Conservation (phyloP, 2,888 invertebrate species). For the Aleiodes leptofemur region DNA sequence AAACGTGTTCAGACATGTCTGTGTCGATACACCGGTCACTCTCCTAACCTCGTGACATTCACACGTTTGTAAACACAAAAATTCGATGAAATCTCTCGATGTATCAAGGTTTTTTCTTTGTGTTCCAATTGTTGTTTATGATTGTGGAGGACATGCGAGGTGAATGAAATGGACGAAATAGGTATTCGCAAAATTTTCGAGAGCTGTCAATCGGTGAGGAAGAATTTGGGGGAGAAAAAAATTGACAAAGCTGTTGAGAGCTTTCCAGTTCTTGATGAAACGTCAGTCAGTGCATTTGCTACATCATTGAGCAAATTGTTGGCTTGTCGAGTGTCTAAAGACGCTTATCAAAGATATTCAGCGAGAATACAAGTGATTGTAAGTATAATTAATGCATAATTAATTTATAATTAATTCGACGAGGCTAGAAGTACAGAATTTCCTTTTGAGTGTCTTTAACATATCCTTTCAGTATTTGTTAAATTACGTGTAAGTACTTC, state of each 20-base stretch:
- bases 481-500: too few relatives aligned
- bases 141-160: too few relatives aligned
- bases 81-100: neutral
- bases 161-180: conserved; percentile 60
- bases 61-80: conserved; percentile 23
- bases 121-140: too few relatives aligned
- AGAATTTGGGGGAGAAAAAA: conserved; percentile 51
- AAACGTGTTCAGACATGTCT: too few relatives aligned
- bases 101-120: neutral
- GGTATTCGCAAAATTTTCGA: conserved; percentile 61
- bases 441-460: too few relatives aligned
- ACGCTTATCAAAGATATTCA: conserved; percentile 66
- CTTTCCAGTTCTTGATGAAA: conserved; percentile 57
- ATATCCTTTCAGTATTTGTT: too few relatives aligned
- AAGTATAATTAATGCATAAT: conserved; percentile 51
- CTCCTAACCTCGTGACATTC: neutral
- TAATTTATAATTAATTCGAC: too few relatives aligned
- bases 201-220: conserved; percentile 57
- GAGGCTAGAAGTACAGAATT: too few relatives aligned
- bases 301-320: conserved; percentile 62
- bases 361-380: conserved; percentile 66
- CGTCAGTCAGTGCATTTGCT: conserved; percentile 57
- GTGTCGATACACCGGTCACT: neutral
- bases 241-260: conserved; percentile 51
- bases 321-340: conserved; percentile 64